A percentile compares a stretch with the other conserved stretches of the same genome.
Conservation (phyloP, 1,140 invertebrate genomes). For the Drosophila ambigua region DNA sequence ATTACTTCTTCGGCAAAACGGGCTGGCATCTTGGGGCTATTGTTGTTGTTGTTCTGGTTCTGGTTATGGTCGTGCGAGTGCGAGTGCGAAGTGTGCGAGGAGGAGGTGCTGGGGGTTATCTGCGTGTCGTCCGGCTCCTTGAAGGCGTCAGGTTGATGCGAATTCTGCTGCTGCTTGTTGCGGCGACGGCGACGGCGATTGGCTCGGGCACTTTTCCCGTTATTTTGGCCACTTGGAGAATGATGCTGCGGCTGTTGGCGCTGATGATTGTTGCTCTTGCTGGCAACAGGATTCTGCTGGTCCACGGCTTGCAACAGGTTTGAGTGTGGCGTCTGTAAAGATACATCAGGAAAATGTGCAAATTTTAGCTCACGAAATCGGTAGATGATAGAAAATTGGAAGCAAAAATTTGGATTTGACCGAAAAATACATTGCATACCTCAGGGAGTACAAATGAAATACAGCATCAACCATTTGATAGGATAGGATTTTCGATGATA, state of each 20-base stretch:
- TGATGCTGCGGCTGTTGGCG: slow-evolving; percentile 32
- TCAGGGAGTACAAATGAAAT: neutral
- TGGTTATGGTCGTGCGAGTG: slow-evolving; percentile 26
- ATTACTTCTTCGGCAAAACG: slow-evolving; percentile 82
- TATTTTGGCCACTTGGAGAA: slow-evolving; percentile 58
- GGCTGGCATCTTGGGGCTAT: slow-evolving; percentile 75
- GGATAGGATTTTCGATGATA: no score
- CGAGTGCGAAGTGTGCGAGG: slow-evolving; percentile 26
- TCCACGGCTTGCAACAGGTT: slow-evolving; percentile 71
- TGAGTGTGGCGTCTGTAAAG: slow-evolving; percentile 34
- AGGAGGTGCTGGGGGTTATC: slow-evolving; percentile 72
- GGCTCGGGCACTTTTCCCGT: slow-evolving; percentile 66
- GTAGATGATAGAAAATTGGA: neutral
- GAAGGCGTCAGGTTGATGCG: slow-evolving; percentile 69
- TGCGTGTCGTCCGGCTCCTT: slow-evolving; percentile 49
- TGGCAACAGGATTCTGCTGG: slow-evolving; percentile 67
- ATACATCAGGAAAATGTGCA: neutral
- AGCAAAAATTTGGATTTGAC: neutral
- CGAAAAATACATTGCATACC: neutral
- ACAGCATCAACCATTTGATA: neutral
- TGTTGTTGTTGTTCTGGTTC: slow-evolving; percentile 1
- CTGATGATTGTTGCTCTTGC: slow-evolving; percentile 49
- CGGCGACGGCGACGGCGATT: slow-evolving; percentile 74
- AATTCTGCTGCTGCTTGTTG: slow-evolving; percentile 75
- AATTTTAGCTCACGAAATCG: neutral